Evolutionary conservation across 2,888 invertebrate genomes (phyloP).

Genomic region (Argyresthia albistria): DNA sequence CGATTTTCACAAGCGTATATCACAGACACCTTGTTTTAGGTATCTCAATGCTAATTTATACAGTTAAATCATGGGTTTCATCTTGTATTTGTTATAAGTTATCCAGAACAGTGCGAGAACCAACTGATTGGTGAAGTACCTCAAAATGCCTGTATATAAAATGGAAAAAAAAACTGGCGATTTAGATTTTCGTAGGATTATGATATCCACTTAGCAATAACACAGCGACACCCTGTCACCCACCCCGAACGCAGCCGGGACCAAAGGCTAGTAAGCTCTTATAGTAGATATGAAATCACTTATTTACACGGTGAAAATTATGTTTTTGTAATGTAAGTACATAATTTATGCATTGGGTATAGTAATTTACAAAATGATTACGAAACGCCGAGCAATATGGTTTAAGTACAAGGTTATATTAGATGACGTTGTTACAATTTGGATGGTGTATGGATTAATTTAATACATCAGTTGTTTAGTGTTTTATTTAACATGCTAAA

Average conservation of each 20-base stretch:
- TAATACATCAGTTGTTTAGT: too few species aligned
- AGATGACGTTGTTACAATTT: too few species aligned
- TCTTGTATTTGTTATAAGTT: slow-evolving; percentile 42
- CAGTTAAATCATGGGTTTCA: slow-evolving; percentile 1
- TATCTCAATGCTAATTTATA: slow-evolving; percentile 36
- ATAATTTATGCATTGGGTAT: too few species aligned
- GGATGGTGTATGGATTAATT: too few species aligned
- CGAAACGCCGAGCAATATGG: too few species aligned
- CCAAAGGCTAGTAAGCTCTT: slow-evolving; percentile 72
- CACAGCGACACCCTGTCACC: slow-evolving; percentile 69
- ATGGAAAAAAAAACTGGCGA: background rate
- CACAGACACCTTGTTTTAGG: slow-evolving; percentile 43
- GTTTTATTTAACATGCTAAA: too few species aligned
- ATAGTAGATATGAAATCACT: slow-evolving; percentile 65
- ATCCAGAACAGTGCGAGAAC: slow-evolving; percentile 59
- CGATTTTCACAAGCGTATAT: slow-evolving; percentile 68
- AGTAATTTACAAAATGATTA: too few species aligned
- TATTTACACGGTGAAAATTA: slow-evolving; percentile 23
- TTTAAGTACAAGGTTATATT: too few species aligned
- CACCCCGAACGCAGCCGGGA: slow-evolving; percentile 60
- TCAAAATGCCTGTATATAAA: background rate
- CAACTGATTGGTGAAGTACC: background rate
- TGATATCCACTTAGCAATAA: slow-evolving; percentile 59
- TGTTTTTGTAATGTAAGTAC: background rate
- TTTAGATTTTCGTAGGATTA: slow-evolving; percentile 29